Conservation (phyloP, 2,888 invertebrate genomes). For the Deroplatys truncata region DNA sequence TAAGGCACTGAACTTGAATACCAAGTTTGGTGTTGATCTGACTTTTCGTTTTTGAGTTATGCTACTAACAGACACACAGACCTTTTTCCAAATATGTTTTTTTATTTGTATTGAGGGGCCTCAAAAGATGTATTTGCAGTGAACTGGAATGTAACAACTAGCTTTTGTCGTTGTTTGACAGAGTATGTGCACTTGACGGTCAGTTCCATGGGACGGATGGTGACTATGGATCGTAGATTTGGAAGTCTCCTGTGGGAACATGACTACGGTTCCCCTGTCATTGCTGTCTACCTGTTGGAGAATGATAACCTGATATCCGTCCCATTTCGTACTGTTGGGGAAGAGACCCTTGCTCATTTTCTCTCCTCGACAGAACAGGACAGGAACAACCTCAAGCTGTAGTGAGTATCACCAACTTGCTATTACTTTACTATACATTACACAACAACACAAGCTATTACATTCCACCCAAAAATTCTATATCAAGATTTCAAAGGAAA, state of each 20-base stretch:
- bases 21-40: too few species aligned
- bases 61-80: too few species aligned
- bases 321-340: constrained; percentile 86
- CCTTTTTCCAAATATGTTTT: too few species aligned
- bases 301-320: constrained; percentile 74
- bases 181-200: constrained; percentile 86
- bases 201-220: constrained; percentile 80
- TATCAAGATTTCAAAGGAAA: too few species aligned
- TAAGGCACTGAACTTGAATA: too few species aligned
- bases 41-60: too few species aligned
- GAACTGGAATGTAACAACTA: too few species aligned
- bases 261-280: constrained; percentile 83
- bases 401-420: constrained; percentile 44
- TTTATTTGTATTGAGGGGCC: too few species aligned
- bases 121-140: too few species aligned
- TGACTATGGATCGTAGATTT: constrained; percentile 78
- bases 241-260: constrained; percentile 83
- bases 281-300: constrained; percentile 78
- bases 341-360: constrained; percentile 66
- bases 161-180: constrained; percentile 44
- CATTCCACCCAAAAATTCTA: too few species aligned
- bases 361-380: constrained; percentile 10
- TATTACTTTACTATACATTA: too few species aligned
- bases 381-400: constrained; percentile 46
- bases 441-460: too few species aligned